A percentile compares a stretch with the other conserved stretches of the same genome.
These are phyloP conservation scores for Lepidurus couesii DNA, from an alignment of 1,140 invertebrate genomes.

Conservation along the genomic window DNA sequence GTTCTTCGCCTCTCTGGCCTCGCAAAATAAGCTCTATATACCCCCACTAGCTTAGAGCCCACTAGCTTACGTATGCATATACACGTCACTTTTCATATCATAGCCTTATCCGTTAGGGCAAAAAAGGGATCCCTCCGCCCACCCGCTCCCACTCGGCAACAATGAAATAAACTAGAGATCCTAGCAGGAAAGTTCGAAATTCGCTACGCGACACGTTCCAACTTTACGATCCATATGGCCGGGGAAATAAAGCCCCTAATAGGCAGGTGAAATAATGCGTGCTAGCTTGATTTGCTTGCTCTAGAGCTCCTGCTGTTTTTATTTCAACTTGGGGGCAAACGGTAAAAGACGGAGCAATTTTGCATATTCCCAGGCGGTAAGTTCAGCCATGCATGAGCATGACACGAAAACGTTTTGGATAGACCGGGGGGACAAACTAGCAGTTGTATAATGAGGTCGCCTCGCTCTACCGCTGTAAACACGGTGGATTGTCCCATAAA, in stretches of 20 bases:
- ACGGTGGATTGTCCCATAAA: conserved; percentile 1
- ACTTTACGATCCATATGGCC: not conserved
- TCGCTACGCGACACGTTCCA: conserved; percentile 1
- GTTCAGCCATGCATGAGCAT: conserved; percentile 12
- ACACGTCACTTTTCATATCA: conserved; percentile 13
- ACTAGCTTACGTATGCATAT: not conserved
- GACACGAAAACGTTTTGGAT: conserved; percentile 12
- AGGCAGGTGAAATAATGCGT: not conserved
- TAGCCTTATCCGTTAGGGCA: not conserved
- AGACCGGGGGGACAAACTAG: not conserved
- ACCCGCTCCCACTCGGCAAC: not conserved
- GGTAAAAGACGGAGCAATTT: conserved; percentile 7
- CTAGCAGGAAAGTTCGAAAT: not conserved
- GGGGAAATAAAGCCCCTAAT: not conserved
- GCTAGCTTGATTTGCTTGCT: not conserved
- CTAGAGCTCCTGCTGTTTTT: not conserved
- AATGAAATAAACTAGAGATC: not conserved
- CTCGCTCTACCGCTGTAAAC: not conserved
- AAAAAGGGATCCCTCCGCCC: not conserved
- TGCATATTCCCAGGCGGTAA: conserved; percentile 12
- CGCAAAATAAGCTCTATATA: not conserved
- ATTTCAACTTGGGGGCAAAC: not conserved
- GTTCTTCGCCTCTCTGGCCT: not conserved
- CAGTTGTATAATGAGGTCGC: conserved; percentile 8
- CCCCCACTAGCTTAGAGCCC: not conserved